A percentile compares a stretch with the other conserved stretches of the same genome.
Conservation (phyloP, 2,888 invertebrate genomes). For the Drosophila maculinotata region DNA sequence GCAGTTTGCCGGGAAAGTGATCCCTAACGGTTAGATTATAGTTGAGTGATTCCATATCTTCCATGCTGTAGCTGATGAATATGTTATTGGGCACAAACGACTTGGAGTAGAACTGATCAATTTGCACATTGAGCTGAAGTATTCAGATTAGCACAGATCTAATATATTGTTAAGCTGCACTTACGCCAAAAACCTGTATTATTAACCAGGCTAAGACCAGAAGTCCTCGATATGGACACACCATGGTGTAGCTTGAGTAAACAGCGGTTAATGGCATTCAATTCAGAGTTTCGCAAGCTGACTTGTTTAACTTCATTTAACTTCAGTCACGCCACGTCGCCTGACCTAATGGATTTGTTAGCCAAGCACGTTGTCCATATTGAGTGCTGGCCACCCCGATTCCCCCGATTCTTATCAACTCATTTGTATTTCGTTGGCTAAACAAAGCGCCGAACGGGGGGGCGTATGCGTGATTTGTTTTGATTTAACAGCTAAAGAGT, state of each 20-base stretch:
- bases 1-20: slow-evolving; percentile 73
- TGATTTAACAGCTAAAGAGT: slow-evolving; percentile 21
- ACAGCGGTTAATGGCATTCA: slow-evolving; percentile 6
- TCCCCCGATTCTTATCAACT: slow-evolving; percentile 43
- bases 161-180: slow-evolving; percentile 17
- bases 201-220: slow-evolving; percentile 11
- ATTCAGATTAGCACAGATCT: neutral
- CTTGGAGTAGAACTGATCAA: slow-evolving; percentile 67
- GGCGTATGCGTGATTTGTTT: slow-evolving; percentile 35
- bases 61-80: slow-evolving; percentile 50
- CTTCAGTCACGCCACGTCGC: slow-evolving; percentile 65
- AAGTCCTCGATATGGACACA: slow-evolving; percentile 17
- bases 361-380: slow-evolving; percentile 20
- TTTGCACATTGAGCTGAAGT: slow-evolving; percentile 46
- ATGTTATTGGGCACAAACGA: slow-evolving; percentile 77
- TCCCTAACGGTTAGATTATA: slow-evolving; percentile 67
- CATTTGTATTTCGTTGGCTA: slow-evolving; percentile 28
- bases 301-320: slow-evolving; percentile 27
- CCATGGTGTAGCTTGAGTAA: neutral
- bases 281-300: slow-evolving; percentile 19
- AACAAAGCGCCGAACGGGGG: neutral
- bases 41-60: slow-evolving; percentile 41
- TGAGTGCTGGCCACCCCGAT: slow-evolving; percentile 14
- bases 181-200: slow-evolving; percentile 39
- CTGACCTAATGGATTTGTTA: slow-evolving; percentile 55